These are phyloP conservation scores for Macquaria australasica DNA, from an alignment of 2,113 vertebrate genomes.

Conservation along the genomic window DNA sequence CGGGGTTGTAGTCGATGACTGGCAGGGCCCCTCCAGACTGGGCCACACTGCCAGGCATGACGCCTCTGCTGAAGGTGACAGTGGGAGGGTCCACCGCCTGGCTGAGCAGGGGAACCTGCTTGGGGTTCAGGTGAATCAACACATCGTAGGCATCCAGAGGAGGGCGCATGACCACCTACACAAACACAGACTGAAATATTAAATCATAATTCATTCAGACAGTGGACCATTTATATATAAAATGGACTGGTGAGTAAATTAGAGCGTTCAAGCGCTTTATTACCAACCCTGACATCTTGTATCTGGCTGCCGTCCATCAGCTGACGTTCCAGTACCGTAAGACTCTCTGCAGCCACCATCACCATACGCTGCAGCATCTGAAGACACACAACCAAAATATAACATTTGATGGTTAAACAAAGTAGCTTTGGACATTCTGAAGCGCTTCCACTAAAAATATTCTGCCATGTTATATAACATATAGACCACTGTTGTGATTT, in stretches of 20 bases:
- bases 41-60: conserved; percentile 35
- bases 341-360: conserved; percentile 88
- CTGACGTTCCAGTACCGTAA: conserved; percentile 88
- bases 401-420: neutral
- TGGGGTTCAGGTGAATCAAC: conserved; percentile 90
- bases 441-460: neutral
- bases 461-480: neutral
- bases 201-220: neutral
- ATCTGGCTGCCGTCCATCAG: conserved; percentile 85
- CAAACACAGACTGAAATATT: conserved; percentile 7
- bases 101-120: conserved; percentile 89
- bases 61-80: conserved; percentile 85
- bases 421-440: neutral
- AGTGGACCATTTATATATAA: neutral
- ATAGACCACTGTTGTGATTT: neutral
- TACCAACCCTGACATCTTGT: conserved; percentile 91
- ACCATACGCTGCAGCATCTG: conserved; percentile 93
- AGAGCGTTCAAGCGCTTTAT: neutral
- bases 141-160: conserved; percentile 93
- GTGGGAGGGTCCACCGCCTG: conserved; percentile 87
- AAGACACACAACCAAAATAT: neutral
- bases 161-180: conserved; percentile 92
- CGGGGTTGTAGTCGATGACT: conserved; percentile 93
- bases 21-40: conserved; percentile 84
- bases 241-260: neutral